phyloP scores from a whole-genome alignment of 2,888 invertebrate genomes.

The Ephialtes manifestator region DNA sequence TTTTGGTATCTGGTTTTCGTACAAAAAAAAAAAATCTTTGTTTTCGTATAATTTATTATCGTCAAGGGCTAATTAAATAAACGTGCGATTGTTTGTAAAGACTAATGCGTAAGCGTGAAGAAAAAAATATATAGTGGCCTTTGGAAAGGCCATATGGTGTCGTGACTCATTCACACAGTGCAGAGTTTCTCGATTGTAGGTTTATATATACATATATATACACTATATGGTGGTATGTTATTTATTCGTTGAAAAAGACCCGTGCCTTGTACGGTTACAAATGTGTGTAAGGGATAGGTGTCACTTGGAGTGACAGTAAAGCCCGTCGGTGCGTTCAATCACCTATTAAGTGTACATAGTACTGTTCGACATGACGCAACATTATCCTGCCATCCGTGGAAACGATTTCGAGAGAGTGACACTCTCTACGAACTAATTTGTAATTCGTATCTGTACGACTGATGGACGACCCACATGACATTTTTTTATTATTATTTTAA shows the following conservation, averaged over 20 bases:
- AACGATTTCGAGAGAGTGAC: conserved; percentile 16
- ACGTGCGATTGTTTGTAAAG: conserved; percentile 28
- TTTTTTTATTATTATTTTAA: background rate
- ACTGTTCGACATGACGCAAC: conserved; percentile 13
- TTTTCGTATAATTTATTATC: background rate
- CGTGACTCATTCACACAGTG: conserved; percentile 54
- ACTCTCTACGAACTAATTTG: conserved; percentile 38
- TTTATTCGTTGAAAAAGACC: conserved; percentile 32
- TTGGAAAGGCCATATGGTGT: conserved; percentile 61
- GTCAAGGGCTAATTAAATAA: background rate
- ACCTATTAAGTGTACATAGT: conserved; percentile 18
- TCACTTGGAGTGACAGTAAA: conserved; percentile 32
- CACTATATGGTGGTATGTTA: conserved; percentile 12
- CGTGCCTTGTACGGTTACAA: conserved; percentile 36
- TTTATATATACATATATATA: background rate
- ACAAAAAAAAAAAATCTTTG: background rate
- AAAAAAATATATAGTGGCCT: conserved; percentile 47
- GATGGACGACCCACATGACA: background rate
- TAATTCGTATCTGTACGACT: conserved; percentile 19
- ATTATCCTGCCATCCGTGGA: conserved; percentile 16
- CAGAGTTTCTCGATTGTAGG: background rate
- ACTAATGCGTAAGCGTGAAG: background rate
- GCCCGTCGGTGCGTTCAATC: conserved; percentile 33
- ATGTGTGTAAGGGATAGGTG: conserved; percentile 30
- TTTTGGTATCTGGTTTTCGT: background rate